These are phyloP conservation scores for Petrophora chlorosata DNA, from an alignment of 2,888 invertebrate species.

Conservation along the genomic window DNA sequence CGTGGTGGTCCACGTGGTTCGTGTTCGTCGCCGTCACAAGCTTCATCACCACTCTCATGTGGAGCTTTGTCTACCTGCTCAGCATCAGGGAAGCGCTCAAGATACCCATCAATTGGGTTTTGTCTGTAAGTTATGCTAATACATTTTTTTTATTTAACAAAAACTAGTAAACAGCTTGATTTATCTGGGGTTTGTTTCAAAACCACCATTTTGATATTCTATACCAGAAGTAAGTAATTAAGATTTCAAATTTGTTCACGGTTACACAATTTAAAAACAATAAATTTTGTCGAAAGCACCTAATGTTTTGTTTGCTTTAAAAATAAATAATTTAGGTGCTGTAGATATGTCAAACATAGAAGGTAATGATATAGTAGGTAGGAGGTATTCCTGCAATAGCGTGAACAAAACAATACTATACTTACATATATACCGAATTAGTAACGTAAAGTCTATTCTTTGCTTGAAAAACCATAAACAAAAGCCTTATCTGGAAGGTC, in stretches of 20 bases:
- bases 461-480: slow-evolving; percentile 12
- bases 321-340: too few species aligned
- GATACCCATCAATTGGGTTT: slow-evolving; percentile 92
- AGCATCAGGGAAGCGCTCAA: slow-evolving; percentile 91
- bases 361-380: too few species aligned
- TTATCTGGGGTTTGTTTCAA: too few species aligned
- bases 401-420: not conserved
- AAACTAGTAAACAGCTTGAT: too few species aligned
- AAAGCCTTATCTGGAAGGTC: slow-evolving; percentile 17
- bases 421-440: slow-evolving; percentile 11
- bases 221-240: too few species aligned
- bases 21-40: slow-evolving; percentile 92
- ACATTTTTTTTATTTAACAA: not conserved
- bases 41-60: slow-evolving; percentile 92
- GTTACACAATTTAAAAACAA: too few species aligned
- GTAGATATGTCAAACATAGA: too few species aligned
- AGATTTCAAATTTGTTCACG: too few species aligned
- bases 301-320: too few species aligned
- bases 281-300: too few species aligned
- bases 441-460: slow-evolving; percentile 11
- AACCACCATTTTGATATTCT: too few species aligned
- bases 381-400: too few species aligned
- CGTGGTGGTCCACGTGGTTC: slow-evolving; percentile 90
- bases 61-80: slow-evolving; percentile 91
- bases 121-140: slow-evolving; percentile 89